Conservation (phyloP, 2,888 invertebrate species). For the Lithophane ornitopus region DNA sequence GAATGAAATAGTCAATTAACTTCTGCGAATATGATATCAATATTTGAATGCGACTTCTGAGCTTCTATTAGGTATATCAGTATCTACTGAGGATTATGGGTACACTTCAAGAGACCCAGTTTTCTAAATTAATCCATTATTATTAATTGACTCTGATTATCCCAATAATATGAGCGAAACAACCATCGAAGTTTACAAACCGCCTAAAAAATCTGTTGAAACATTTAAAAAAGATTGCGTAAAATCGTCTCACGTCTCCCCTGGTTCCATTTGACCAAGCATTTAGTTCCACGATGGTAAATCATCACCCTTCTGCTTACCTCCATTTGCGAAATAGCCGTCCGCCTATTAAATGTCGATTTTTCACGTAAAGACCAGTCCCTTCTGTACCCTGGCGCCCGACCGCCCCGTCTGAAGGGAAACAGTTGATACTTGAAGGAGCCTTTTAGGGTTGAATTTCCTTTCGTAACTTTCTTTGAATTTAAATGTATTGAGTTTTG, state of each 20-base stretch:
- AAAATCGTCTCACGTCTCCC: slow-evolving; percentile 56
- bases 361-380: slow-evolving; percentile 81
- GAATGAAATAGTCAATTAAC: neutral
- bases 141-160: neutral
- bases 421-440: slow-evolving; percentile 77
- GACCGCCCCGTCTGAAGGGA: slow-evolving; percentile 65
- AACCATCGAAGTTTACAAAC: neutral
- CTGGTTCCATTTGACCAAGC: slow-evolving; percentile 65
- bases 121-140: neutral
- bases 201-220: slow-evolving; percentile 6
- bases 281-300: slow-evolving; percentile 71
- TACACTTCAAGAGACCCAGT: neutral
- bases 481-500: slow-evolving; percentile 63
- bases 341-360: slow-evolving; percentile 89
- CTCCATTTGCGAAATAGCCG: slow-evolving; percentile 80
- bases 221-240: slow-evolving; percentile 50
- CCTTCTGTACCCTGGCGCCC: slow-evolving; percentile 53
- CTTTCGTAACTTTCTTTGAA: slow-evolving; percentile 58
- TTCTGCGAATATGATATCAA: neutral
- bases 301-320: slow-evolving; percentile 79
- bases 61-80: neutral
- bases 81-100: neutral
- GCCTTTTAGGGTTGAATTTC: slow-evolving; percentile 62
- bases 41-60: neutral
- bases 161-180: neutral